Conservation (phyloP, 2,113 vertebrate genomes). For the Phylloscopus whistleri region DNA sequence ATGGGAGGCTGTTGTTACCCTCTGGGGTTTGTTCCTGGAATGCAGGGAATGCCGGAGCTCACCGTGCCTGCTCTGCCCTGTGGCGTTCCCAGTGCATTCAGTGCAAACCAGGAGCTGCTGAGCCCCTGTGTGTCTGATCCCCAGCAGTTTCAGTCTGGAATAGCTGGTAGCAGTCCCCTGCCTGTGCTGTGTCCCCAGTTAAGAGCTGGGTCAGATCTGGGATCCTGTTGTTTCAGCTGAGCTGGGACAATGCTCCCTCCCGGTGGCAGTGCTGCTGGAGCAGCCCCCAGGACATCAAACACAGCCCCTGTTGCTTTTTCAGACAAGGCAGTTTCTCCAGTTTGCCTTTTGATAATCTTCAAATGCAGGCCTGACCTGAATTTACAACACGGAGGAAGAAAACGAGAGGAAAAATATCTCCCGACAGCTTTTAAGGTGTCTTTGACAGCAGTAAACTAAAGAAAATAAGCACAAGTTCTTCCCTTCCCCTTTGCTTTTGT, state of each 20-base stretch:
- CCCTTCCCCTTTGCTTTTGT: slow-evolving; percentile 27
- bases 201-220: rapidly evolving
- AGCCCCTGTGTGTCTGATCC: not conserved
- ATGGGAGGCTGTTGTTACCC: not conserved
- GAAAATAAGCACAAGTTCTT: slow-evolving; percentile 25
- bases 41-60: not conserved
- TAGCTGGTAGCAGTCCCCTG: rapidly evolving
- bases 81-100: rapidly evolving
- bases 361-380: slow-evolving; percentile 29
- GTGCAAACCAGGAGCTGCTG: rapidly evolving
- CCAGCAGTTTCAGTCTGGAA: rapidly evolving
- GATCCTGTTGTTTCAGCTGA: not conserved
- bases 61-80: rapidly evolving
- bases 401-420: not conserved
- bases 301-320: not conserved
- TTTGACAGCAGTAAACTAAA: slow-evolving; percentile 39
- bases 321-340: not conserved
- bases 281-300: not conserved
- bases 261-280: rapidly evolving
- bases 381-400: not conserved
- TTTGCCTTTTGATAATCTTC: slow-evolving; percentile 48
- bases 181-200: rapidly evolving
- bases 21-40: not conserved
- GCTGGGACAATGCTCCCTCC: not conserved
- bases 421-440: not conserved